Evolutionary conservation across 2,113 vertebrate genomes (phyloP), one percentile per base, ranked within the genome.

Genomic region (Ibidorhyncha struthersii): DNA sequence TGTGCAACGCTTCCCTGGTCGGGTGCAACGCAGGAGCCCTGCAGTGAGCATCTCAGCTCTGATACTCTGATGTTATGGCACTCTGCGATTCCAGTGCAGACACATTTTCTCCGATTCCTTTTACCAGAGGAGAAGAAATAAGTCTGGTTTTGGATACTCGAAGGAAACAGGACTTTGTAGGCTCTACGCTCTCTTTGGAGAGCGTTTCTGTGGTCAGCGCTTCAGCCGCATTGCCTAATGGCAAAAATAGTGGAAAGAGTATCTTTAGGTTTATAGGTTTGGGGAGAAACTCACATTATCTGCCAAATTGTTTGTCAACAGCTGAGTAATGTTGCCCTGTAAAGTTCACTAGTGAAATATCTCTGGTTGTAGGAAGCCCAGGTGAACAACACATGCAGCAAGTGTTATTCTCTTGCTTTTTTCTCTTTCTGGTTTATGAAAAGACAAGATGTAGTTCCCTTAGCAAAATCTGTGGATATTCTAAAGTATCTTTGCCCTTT

Each of bases 401-500:
- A 73, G 27, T 69, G 25, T 81, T 70, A 81, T 12, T 70, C 18
- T 73, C 30, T 34, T 50, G 10, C 10, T 13, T 25, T 27, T 9
- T 2, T 26, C 41, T 61, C 49, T 62, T 22, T 17, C 67, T 71
- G 18, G 30, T 30, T 81, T 80, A 73, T 34, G 18, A 62, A 82
- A 92, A 81, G 20, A 52, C 15, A 52, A 67, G 27, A 43, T 56
- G 14, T 41, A 45, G 25, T 61, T 79, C n/a, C 45, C 9, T 58
- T 66, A 72, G 49, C 43, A 88, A 88, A 82, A 79, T 63, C 59
- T 62, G 8, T 79, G 45, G 49, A 27, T 71, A 41, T 86, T 82
- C 66, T 69, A 20, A 79, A 82, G 43, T 62, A 65, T 94, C 86
- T 95, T 87, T 86, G 61, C 63, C 94, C 32, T 92, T 93, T 97